Base-by-base conservation (phyloP, 2,113 vertebrate species). In the Indicator indicator region DNA sequence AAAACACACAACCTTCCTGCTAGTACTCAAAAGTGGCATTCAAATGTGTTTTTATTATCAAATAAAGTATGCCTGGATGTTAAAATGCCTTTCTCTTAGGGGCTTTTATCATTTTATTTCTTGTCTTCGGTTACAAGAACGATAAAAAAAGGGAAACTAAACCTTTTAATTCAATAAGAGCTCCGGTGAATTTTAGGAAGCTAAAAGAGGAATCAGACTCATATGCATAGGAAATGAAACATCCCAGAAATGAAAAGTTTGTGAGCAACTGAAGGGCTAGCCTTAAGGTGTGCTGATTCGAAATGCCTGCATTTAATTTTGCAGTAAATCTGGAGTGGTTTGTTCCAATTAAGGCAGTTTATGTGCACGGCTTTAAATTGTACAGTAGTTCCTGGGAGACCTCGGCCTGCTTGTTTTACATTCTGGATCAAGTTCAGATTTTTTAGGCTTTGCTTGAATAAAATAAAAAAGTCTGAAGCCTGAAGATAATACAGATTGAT, bases 161-260 rank as follows among this genome's bases (percentile, higher is more conserved):
- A 98, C 97, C 74, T 92, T 97, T 97, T 97, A 97, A 98, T 97
- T 98, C 95, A 98, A 92, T 98, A 97, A 98, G 82, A 97, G 82
- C 64, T 76, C 78, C 40, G 18, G 90, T 97, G 89, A 96, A 97
- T 97, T 97, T 97, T 97, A 95, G 96, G 96, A 97, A 92, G 85
- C 89, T 93, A 86, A 94, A 95, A 88, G 80, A 71, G 71, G 95
- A 96, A 97, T 97, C 96, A 90, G 87, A 86, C 82, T 96, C 90
- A 89, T 93, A 96, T 95, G 90, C 95, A 86, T 96, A 96, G 95
- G 92, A 98, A 97, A 97, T 97, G 90, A 97, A 97, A 96, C 93
- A 91, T 95, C 94, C 78, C 95, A 95, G 89, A 94, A 97, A 94
- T 76, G 93, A 97, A 97, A 97, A 96, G 85, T 96, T 96, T 20